phyloP scores from a whole-genome alignment of 1,140 invertebrate genomes.

The Prorops nasuta region DNA sequence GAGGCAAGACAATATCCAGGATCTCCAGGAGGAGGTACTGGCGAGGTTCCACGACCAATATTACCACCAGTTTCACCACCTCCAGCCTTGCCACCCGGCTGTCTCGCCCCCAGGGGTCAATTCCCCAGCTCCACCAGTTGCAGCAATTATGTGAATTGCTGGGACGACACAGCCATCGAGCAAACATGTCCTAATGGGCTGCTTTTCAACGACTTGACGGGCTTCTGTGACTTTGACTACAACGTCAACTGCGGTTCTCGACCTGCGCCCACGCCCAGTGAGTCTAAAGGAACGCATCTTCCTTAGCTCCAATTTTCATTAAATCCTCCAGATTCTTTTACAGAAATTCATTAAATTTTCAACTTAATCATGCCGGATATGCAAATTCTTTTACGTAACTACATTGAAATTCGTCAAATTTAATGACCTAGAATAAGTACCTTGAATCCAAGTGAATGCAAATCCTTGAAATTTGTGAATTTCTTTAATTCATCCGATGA shows the following conservation, averaged over 20 bases:
- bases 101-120: constrained; percentile 55
- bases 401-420: too few species aligned
- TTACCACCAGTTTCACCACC: constrained; percentile 4
- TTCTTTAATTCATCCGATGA: too few species aligned
- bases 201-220: constrained; percentile 60
- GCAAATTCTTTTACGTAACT: too few species aligned
- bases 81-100: constrained; percentile 31
- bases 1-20: constrained; percentile 14
- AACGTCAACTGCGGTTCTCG: constrained; percentile 65
- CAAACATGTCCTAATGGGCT: constrained; percentile 64
- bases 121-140: constrained; percentile 63
- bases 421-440: too few species aligned
- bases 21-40: constrained; percentile 11
- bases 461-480: too few species aligned
- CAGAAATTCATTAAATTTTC: too few species aligned
- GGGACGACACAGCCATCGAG: constrained; percentile 67
- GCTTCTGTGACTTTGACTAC: constrained; percentile 64
- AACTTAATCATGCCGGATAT: too few species aligned
- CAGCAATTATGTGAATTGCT: constrained; percentile 68
- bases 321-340: too few species aligned
- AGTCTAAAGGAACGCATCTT: too few species aligned
- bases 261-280: constrained; percentile 44
- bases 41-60: constrained; percentile 19
- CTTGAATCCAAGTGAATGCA: too few species aligned
- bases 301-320: too few species aligned